Evolutionary conservation across 2,797 vertebrate genomes (phyloP).

Genomic region (Tympanoctomys barrerae): DNA sequence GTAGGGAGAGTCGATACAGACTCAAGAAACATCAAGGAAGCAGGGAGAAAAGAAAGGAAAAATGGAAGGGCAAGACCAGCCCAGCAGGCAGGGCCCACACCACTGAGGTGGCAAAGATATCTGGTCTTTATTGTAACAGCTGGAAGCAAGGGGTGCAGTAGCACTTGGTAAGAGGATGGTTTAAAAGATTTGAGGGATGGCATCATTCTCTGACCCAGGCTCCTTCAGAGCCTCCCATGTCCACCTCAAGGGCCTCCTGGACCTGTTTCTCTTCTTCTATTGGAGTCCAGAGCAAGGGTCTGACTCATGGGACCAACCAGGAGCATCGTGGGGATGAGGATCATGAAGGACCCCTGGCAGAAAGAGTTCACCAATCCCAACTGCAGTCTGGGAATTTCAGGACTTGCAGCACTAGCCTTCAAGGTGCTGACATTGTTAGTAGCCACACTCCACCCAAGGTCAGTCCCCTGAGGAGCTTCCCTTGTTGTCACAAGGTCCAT

Average conservation of each 20-base stretch:
- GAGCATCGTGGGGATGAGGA: accelerated
- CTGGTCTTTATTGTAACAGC: neutral
- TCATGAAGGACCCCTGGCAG: neutral
- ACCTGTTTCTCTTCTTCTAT: neutral
- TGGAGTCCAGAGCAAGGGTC: neutral
- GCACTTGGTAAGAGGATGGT: neutral
- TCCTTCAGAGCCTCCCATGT: neutral
- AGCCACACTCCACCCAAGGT: neutral
- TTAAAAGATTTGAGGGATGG: neutral
- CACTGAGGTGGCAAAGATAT: neutral
- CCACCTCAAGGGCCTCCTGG: neutral
- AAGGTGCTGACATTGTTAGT: neutral
- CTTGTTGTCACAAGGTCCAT: neutral
- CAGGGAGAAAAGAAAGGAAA: neutral
- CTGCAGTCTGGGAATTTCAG: neutral
- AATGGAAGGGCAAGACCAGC: neutral
- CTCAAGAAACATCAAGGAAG: neutral
- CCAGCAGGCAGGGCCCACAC: no score
- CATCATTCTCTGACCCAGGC: neutral
- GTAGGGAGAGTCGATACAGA: neutral
- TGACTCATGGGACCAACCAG: neutral
- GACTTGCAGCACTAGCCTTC: neutral
- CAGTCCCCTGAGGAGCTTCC: neutral
- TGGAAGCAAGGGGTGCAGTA: neutral
- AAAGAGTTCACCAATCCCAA: neutral